phyloP scores from a whole-genome alignment of 2,113 vertebrate genomes.

The Lophius piscatorius region DNA sequence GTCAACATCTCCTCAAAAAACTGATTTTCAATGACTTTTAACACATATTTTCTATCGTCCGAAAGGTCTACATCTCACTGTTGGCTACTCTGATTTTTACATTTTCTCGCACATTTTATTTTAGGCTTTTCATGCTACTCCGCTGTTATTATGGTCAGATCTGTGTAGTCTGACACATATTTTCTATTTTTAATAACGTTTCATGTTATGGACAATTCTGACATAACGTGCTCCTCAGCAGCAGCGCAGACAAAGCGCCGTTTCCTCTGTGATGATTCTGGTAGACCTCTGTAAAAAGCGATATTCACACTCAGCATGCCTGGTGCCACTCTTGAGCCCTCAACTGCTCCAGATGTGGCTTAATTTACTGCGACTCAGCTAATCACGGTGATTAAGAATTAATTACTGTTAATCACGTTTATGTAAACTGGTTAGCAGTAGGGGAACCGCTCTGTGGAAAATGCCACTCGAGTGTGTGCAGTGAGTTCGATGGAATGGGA shows the following conservation, averaged over 20 bases:
- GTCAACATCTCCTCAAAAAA: no score
- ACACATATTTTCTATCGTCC: no score
- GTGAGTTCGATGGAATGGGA: conserved; percentile 40
- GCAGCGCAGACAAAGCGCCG: conserved; percentile 5
- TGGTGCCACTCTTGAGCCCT: conserved; percentile 84
- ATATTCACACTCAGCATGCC: conserved; percentile 84
- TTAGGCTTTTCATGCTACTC: no score
- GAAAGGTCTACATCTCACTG: no score
- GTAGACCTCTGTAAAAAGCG: conserved; percentile 87
- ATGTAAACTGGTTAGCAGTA: conserved; percentile 98
- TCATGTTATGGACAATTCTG: no score
- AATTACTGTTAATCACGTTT: conserved; percentile 99
- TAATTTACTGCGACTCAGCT: conserved; percentile 99
- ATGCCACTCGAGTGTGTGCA: conserved; percentile 84
- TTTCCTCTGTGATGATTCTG: conserved; percentile 76
- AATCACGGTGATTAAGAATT: conserved; percentile 99
- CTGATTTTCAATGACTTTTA: no score
- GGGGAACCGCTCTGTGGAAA: conserved; percentile 93
- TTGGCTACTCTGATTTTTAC: no score
- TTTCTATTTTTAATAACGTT: no score
- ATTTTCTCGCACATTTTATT: no score
- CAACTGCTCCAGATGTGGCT: conserved; percentile 98
- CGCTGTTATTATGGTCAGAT: no score
- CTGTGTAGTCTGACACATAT: no score
- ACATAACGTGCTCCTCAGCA: background rate